A percentile compares a stretch with the other conserved stretches of the same genome.
These are phyloP conservation scores for Cebus imitator DNA, from an alignment of 2,113 vertebrate species.

Conservation along the genomic window DNA sequence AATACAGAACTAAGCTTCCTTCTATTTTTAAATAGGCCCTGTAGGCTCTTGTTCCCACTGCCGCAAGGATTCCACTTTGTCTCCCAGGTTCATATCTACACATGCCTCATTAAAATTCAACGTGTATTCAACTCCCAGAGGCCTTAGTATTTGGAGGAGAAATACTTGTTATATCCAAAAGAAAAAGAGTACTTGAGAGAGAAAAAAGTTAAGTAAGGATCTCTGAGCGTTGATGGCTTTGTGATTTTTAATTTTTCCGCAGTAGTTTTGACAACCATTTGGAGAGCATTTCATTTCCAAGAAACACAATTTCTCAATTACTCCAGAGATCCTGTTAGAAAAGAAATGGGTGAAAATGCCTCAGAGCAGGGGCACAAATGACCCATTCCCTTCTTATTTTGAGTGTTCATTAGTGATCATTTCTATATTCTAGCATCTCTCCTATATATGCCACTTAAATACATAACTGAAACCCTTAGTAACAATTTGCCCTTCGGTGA, in stretches of 20 bases:
- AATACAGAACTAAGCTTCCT: neutral
- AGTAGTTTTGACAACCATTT: neutral
- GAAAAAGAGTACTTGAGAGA: slow-evolving; percentile 15
- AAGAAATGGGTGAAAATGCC: neutral
- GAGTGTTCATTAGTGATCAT: neutral
- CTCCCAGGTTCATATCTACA: neutral
- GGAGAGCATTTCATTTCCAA: slow-evolving; percentile 34
- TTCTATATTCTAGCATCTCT: neutral
- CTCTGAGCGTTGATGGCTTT: neutral
- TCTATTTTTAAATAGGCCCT: slow-evolving; percentile 25
- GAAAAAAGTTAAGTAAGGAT: neutral
- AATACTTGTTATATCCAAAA: slow-evolving; percentile 33
- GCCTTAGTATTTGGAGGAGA: slow-evolving; percentile 5
- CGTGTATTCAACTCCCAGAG: neutral
- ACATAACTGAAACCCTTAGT: neutral
- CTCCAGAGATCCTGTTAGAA: neutral
- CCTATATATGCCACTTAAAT: neutral
- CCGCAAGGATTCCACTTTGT: neutral
- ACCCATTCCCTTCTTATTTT: neutral
- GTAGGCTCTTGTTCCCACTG: neutral
- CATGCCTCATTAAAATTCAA: slow-evolving; percentile 30
- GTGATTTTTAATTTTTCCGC: neutral
- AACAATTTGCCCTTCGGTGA: neutral
- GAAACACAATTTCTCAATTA: slow-evolving; percentile 29
- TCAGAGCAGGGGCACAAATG: neutral